Evolutionary conservation across 2,113 vertebrate genomes (phyloP).

Genomic region (Maccullochella peelii): DNA sequence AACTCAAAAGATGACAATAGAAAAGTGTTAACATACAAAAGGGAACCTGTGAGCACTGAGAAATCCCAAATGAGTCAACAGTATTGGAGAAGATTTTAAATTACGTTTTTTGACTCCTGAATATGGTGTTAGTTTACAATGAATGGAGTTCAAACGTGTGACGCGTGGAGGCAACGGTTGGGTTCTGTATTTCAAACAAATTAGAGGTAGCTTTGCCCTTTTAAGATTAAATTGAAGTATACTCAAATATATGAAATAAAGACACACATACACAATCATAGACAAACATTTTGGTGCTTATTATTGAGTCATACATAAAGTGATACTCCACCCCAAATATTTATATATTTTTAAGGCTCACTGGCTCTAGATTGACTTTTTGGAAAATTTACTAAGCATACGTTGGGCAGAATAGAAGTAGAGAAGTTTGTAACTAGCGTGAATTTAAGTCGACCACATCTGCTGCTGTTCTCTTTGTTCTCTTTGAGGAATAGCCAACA

Average conservation of each 20-base stretch:
- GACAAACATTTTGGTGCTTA: constrained; percentile 10
- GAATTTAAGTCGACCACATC: neutral
- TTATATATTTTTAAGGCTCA: neutral
- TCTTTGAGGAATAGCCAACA: neutral
- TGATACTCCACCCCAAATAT: constrained; percentile 22
- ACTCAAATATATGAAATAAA: constrained; percentile 17
- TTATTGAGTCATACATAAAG: constrained; percentile 7
- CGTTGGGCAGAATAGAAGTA: neutral
- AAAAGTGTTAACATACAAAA: constrained; percentile 67
- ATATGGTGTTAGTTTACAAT: constrained; percentile 29
- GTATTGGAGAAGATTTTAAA: neutral
- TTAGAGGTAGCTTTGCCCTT: constrained; percentile 67
- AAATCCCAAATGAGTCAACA: constrained; percentile 30
- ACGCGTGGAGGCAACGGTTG: neutral
- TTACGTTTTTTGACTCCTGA: neutral
- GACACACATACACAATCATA: neutral
- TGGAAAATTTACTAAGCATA: neutral
- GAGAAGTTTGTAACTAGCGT: neutral
- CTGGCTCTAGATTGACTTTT: neutral
- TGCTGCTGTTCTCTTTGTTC: no score
- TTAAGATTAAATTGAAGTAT: constrained; percentile 7
- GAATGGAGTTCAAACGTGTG: constrained; percentile 17
- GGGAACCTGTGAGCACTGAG: constrained; percentile 25
- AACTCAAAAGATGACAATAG: constrained; percentile 49
- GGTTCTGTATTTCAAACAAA: constrained; percentile 11